Conservation (phyloP, 2,797 vertebrate genomes). For the Betta splendens region DNA sequence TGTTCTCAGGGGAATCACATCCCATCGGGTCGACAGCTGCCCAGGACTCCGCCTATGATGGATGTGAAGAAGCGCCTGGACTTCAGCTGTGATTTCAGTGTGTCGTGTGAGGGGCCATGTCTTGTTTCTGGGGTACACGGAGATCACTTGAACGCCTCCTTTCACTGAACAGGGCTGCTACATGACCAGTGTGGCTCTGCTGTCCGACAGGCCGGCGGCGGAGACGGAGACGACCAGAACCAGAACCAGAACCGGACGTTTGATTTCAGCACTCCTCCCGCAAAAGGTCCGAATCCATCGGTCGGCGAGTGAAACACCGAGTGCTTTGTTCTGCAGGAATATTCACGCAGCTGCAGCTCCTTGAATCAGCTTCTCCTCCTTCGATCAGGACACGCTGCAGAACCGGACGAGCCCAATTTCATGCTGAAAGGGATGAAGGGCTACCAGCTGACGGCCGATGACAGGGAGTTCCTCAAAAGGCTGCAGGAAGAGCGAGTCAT, state of each 20-base stretch:
- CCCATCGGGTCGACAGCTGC: slow-evolving; percentile 51
- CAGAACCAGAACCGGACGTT: neutral
- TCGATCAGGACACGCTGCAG: slow-evolving; percentile 16
- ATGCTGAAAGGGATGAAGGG: slow-evolving; percentile 79
- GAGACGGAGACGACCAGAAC: neutral
- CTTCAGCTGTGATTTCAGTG: neutral
- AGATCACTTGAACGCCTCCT: neutral
- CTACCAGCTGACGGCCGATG: slow-evolving; percentile 60
- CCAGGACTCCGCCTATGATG: slow-evolving; percentile 39
- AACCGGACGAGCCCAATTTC: slow-evolving; percentile 27
- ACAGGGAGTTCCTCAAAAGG: slow-evolving; percentile 75
- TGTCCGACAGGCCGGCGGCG: neutral
- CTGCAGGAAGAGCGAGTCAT: slow-evolving; percentile 58
- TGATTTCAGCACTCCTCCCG: neutral
- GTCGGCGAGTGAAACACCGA: too few species aligned
- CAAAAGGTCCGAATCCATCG: too few species aligned
- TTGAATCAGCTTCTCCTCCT: neutral
- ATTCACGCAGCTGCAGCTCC: neutral
- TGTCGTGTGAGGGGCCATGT: neutral
- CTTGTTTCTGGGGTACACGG: neutral
- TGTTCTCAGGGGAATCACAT: neutral
- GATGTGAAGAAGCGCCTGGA: slow-evolving; percentile 20
- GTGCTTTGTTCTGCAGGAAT: neutral
- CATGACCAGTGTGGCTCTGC: too few species aligned
- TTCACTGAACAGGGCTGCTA: too few species aligned